Conservation (phyloP, 2,888 invertebrate species). For the Ormia ochracea region DNA sequence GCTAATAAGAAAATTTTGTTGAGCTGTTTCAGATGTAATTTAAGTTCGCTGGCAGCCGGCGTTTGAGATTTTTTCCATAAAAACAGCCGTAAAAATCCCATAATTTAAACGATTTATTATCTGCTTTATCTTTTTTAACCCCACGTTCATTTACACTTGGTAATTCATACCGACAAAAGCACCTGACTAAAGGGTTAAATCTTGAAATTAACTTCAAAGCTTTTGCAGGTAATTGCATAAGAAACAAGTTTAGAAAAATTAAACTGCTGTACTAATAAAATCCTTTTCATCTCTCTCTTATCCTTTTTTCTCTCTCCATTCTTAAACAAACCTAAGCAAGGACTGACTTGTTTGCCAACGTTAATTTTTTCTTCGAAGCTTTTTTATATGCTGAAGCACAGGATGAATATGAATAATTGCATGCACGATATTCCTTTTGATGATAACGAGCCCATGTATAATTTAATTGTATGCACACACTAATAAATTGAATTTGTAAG, state of each 20-base stretch:
- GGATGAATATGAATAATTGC: background rate
- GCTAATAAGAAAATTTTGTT: no score
- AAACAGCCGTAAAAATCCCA: no score
- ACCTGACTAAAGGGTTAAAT: background rate
- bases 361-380: background rate
- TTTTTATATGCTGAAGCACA: background rate
- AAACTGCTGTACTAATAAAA: background rate
- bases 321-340: background rate
- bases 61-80: no score
- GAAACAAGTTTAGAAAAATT: background rate
- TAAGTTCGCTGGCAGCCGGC: no score
- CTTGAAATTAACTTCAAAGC: slow-evolving; percentile 17
- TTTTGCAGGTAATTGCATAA: slow-evolving; percentile 22
- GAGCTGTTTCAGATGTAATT: no score
- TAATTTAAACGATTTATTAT: no score
- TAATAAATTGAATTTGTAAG: background rate
- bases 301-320: slow-evolving; percentile 4
- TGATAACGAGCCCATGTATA: background rate
- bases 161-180: no score
- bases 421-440: slow-evolving; percentile 17
- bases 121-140: no score
- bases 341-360: background rate
- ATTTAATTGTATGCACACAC: background rate
- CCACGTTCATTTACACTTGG: no score
- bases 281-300: slow-evolving; percentile 13